phyloP scores from a whole-genome alignment of 2,113 vertebrate genomes.

The Dolichotis patagonum region DNA sequence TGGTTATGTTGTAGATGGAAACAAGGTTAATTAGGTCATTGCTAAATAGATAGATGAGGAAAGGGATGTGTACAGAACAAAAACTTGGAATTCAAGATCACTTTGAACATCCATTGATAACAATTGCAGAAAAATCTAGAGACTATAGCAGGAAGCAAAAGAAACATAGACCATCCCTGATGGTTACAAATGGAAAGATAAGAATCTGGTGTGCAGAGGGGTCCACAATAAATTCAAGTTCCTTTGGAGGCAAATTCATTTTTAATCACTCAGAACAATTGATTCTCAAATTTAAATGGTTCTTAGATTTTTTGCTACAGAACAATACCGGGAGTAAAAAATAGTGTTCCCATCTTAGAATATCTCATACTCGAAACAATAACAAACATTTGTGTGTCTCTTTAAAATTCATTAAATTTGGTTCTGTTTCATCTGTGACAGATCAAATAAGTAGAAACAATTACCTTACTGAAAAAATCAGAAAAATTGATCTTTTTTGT shows the following conservation, averaged over 20 bases:
- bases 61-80: not conserved
- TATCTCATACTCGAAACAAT: not conserved
- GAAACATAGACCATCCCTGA: not conserved
- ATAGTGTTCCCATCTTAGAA: not conserved
- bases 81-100: not conserved
- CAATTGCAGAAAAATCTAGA: not conserved
- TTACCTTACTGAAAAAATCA: not conserved
- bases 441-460: not conserved
- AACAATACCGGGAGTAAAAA: not conserved
- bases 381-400: not conserved
- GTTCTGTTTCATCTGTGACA: not conserved
- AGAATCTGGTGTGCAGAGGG: not conserved
- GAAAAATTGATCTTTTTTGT: not conserved
- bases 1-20: not conserved
- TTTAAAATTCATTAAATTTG: constrained; percentile 8
- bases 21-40: not conserved
- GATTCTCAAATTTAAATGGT: not conserved
- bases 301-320: not conserved
- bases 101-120: not conserved
- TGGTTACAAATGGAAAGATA: not conserved
- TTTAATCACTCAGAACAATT: not conserved
- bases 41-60: not conserved
- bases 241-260: not conserved
- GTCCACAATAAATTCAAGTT: not conserved
- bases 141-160: not conserved